A percentile compares a stretch with the other conserved stretches of the same genome.
These are phyloP conservation scores for Sebastolobus alascanus DNA, from an alignment of 2,797 vertebrate species.

Conservation along the genomic window DNA sequence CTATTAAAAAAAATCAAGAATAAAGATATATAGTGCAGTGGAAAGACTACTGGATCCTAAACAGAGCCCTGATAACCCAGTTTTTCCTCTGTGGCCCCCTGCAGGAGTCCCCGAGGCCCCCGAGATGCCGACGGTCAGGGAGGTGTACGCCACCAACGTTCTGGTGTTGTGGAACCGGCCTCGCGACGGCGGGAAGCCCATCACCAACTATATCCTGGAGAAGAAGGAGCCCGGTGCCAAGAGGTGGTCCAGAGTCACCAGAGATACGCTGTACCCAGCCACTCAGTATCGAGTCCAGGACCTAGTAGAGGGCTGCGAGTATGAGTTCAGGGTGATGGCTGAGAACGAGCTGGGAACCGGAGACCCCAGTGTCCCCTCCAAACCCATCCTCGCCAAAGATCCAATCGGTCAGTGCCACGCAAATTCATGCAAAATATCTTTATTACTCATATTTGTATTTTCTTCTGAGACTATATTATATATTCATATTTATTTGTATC, in stretches of 20 bases:
- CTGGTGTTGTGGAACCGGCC: conserved; percentile 96
- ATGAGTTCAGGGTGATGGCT: conserved; percentile 97
- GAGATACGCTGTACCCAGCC: conserved; percentile 92
- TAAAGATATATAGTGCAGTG: background rate
- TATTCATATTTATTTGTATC: background rate
- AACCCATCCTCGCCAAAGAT: conserved; percentile 96
- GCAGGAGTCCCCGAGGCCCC: conserved; percentile 98
- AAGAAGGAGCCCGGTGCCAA: conserved; percentile 96
- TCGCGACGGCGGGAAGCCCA: conserved; percentile 96
- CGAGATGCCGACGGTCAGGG: conserved; percentile 92
- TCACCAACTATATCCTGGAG: conserved; percentile 96
- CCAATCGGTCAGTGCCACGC: conserved; percentile 89
- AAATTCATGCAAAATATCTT: background rate
- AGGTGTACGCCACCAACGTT: conserved; percentile 92
- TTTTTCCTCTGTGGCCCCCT: background rate
- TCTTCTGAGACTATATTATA: background rate
- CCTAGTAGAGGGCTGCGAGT: conserved; percentile 94
- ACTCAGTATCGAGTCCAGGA: conserved; percentile 94
- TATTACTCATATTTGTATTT: background rate
- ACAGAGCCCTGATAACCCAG: background rate
- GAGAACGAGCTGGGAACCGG: conserved; percentile 97
- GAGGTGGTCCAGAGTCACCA: conserved; percentile 93
- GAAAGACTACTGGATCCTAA: background rate
- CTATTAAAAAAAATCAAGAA: background rate
- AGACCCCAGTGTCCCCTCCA: conserved; percentile 95